Evolutionary conservation across 2,113 vertebrate species (phyloP), one percentile per base, ranked within the genome.

Genomic region (Atrichornis clamosus): DNA sequence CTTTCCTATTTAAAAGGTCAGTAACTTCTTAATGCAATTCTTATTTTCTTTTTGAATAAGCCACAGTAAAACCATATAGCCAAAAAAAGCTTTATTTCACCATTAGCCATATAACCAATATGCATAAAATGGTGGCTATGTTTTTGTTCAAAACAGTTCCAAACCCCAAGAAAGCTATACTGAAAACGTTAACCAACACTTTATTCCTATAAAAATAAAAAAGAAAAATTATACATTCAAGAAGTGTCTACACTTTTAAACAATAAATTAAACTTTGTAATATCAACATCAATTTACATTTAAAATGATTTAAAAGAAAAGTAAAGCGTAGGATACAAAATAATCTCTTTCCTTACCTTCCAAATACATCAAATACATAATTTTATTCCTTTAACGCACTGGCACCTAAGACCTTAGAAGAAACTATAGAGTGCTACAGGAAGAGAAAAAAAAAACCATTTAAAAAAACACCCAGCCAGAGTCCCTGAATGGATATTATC

Each of bases 201-300:
- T 93, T 93, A 92, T 77, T 88, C 81, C 94, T 97, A 97, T 78
- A 98, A 97, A 97, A 97, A 95, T 96, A 96, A 96, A 92, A 91
- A 84, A 76, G n/a, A 74, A 90, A 95, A 96, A 67, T 4, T 12
- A 92, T 95, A 93, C 95, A 95, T 89, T 96, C 75, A 88, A 90
- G 93, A 95, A 70, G 50, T 67, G 60, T 82, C 94, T 92, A 92
- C 22, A 87, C 72, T 89, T 95, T 90, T 75, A 77, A 94, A 89
- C 79, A 95, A 97, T 97, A 97, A 97, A 95, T 97, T 97, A 97
- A 95, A 47, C 77, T 93, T 87, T 75, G 32, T 49, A 83, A 58
- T 94, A 97, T 94, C 79, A 91, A 96, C 84, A 97, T 70, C 74
- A 81, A 94, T 95, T 95, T 97, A 97, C 95, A 97, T 91, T 92